Percentiles rank a stretch among this genome's conserved stretches.
phyloP scores from a whole-genome alignment of 2,113 vertebrate genomes.

The Brienomyrus longianalis region DNA sequence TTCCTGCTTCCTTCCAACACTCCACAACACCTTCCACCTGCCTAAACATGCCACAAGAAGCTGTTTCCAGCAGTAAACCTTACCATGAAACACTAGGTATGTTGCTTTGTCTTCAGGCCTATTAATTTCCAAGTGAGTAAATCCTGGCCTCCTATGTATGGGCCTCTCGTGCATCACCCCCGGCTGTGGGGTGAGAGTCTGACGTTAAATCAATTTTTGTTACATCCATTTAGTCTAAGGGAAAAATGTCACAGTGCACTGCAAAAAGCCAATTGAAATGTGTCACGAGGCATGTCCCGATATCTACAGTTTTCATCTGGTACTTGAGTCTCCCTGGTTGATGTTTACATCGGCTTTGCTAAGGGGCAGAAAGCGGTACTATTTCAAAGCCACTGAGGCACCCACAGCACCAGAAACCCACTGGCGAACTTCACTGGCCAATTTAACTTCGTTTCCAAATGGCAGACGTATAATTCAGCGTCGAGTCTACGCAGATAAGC shows the following conservation, averaged over 20 bases:
- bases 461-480: no score
- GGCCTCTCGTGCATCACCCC: not conserved
- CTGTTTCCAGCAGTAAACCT: not conserved
- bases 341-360: not conserved
- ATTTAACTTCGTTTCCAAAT: not conserved
- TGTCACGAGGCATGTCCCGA: not conserved
- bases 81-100: not conserved
- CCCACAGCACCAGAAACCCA: not conserved
- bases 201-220: not conserved
- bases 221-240: not conserved
- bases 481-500: no score
- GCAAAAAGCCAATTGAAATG: not conserved
- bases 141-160: not conserved
- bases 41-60: not conserved
- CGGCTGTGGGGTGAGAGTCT: not conserved
- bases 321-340: not conserved
- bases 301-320: not conserved
- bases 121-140: not conserved
- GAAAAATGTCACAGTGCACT: not conserved
- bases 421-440: not conserved
- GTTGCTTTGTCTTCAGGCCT: not conserved
- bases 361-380: not conserved
- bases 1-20: not conserved
- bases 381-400: not conserved
- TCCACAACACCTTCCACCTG: not conserved